Base-by-base conservation (phyloP, 2,888 invertebrate genomes). In the Rhamnusium bicolor region DNA sequence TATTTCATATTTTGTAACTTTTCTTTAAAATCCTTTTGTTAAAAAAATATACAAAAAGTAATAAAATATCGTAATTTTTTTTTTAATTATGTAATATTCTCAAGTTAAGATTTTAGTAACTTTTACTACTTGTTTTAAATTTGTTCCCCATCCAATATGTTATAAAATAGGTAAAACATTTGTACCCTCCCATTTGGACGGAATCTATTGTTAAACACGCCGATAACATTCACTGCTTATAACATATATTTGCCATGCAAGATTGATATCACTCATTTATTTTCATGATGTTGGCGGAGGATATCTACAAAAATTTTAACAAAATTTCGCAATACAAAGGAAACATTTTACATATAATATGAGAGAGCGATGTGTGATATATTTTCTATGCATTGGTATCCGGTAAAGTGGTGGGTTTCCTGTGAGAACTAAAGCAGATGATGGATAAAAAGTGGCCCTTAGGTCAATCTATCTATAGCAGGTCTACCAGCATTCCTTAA, bases 391-490 rank as follows among this genome's bases (percentile, higher is more conserved):
- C 78, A 78, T 76, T 75, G 74, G 71, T 51, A 74, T 69, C 74
- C 53, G 58, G 32, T 29, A 53, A 46, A 67, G 56, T 67, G 46
- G 54, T 12, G 49, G 58, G 73, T 18, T 61, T 49, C 53, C 71
- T 71, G 76, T 82, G 82, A 72, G 82, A 82, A 83, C 76, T 74
- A 73, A 60, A 75, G 76, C 85, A 85, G 81, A 81, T 84, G 84
- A 79, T 81, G 77, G 74, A 78, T 81, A 83, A 85, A 84, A 84
- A 84, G 83, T 81, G 78, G 83, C 83, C 81, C 81, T 76, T 78
- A 78, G 83, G 84, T 83, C 84, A 84, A 84, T 84, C 84, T 76
- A 81, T 82, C 83, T 78, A 72, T 72, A 78, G 80, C 78, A 77
- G 79, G 79, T 76, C 78, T 76, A 74, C 75, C 78, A 75, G 77